phyloP scores from a whole-genome alignment of 2,888 invertebrate species.

The Latrodectus hesperus region DNA sequence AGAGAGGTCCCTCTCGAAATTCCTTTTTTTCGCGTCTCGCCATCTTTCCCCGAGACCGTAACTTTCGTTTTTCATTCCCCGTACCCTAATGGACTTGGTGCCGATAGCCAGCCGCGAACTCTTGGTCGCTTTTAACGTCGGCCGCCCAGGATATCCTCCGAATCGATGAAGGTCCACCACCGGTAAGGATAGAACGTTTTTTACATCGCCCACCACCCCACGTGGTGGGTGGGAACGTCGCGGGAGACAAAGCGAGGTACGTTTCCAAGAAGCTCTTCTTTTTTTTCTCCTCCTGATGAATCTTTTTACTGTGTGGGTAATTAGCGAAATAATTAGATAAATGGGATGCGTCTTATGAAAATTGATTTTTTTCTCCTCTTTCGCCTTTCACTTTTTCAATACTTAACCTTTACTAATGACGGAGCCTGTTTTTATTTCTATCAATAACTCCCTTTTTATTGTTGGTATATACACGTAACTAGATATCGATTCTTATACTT shows the following conservation, averaged over 20 bases:
- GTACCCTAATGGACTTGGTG: background rate
- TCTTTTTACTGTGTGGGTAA: background rate
- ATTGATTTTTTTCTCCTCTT: too few species aligned
- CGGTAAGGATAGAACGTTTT: constrained; percentile 13
- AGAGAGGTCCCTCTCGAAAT: constrained; percentile 37
- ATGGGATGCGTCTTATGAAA: too few species aligned
- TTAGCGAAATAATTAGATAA: background rate
- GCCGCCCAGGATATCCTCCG: constrained; percentile 3
- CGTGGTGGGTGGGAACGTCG: constrained; percentile 1
- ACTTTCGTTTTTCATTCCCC: constrained; percentile 63
- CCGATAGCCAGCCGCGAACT: constrained; percentile 6
- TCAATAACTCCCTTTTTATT: too few species aligned
- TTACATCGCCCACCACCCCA: constrained; percentile 22
- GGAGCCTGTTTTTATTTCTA: too few species aligned
- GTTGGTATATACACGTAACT: too few species aligned
- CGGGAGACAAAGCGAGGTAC: background rate
- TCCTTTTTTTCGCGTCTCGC: too few species aligned
- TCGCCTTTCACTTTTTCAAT: too few species aligned
- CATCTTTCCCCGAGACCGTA: constrained; percentile 26
- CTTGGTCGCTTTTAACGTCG: constrained; percentile 27
- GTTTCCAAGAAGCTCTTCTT: background rate
- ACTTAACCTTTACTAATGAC: too few species aligned
- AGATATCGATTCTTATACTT: too few species aligned
- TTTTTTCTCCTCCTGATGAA: background rate
- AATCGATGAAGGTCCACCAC: background rate